phyloP scores from a whole-genome alignment of 2,113 vertebrate genomes.

The Glaucidium brasilianum region DNA sequence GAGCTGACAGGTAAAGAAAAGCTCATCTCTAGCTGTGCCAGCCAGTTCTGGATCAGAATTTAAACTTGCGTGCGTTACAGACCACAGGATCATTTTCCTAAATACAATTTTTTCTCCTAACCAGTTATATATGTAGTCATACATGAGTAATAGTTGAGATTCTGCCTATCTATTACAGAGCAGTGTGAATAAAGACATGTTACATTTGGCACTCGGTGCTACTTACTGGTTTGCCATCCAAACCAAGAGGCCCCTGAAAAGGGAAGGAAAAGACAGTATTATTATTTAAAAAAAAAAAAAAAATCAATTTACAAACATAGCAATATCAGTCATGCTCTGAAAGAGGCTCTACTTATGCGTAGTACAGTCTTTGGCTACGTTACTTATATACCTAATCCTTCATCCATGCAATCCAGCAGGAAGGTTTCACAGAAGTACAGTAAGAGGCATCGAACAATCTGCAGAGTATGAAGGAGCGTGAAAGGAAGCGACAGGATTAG shows the following conservation, averaged over 20 bases:
- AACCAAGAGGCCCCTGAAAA: constrained; percentile 89
- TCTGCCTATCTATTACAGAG: not conserved
- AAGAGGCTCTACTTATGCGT: not conserved
- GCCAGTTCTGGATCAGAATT: not conserved
- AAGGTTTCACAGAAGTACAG: not conserved
- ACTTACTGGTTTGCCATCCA: constrained; percentile 97
- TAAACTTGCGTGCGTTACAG: not conserved
- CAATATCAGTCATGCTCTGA: not conserved
- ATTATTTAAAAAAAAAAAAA: not conserved
- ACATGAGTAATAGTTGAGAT: not conserved
- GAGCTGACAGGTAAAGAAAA: not conserved
- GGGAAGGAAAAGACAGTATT: not conserved
- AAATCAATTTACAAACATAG: not conserved
- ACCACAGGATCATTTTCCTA: not conserved
- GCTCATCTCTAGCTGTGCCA: not conserved
- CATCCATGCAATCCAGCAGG: constrained; percentile 26
- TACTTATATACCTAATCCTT: not conserved
- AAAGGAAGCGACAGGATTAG: constrained; percentile 44
- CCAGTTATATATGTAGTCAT: not conserved
- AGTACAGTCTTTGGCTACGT: not conserved
- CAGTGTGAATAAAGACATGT: not conserved
- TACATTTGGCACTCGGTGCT: not conserved
- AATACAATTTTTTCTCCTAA: not conserved
- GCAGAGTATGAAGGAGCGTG: not conserved
- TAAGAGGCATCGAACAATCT: not conserved